phyloP scores from a whole-genome alignment of 1,140 invertebrate genomes.

The Olivierus martensii region DNA sequence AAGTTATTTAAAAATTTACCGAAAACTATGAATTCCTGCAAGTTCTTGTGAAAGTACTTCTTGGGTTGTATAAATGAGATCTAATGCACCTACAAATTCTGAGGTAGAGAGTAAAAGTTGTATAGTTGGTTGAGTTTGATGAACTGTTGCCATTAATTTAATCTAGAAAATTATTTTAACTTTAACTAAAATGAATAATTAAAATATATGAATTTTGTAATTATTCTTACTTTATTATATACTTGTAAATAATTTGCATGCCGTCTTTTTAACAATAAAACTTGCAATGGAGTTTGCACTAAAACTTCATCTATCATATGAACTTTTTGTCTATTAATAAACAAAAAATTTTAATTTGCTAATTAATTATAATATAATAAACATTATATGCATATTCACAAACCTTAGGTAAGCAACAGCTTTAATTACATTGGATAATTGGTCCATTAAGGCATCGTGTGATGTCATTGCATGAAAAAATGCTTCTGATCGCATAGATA shows the following conservation, averaged over 20 bases:
- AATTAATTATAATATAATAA: too few relatives aligned
- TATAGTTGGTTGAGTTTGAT: conserved; percentile 95
- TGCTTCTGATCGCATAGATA: conserved; percentile 85
- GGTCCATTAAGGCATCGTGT: conserved; percentile 81
- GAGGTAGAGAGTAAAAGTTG: conserved; percentile 66
- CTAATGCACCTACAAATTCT: conserved; percentile 93
- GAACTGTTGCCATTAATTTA: conserved; percentile 74
- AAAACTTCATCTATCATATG: conserved; percentile 58
- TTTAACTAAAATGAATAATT: not conserved
- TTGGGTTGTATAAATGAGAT: conserved; percentile 92
- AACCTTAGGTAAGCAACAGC: conserved; percentile 59
- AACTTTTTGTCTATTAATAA: conserved; percentile 31
- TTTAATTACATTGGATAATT: conserved; percentile 64
- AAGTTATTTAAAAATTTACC: conserved; percentile 33
- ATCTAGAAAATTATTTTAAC: conserved; percentile 1
- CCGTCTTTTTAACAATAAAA: conserved; percentile 42
- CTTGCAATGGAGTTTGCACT: conserved; percentile 61
- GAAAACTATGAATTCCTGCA: conserved; percentile 78
- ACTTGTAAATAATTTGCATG: conserved; percentile 36
- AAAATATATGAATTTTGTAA: not conserved
- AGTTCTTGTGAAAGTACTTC: conserved; percentile 82
- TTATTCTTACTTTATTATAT: conserved; percentile 36
- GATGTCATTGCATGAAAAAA: conserved; percentile 97
- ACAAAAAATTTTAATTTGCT: too few relatives aligned
- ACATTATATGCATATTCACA: conserved; percentile 28